phyloP scores from a whole-genome alignment of 2,888 invertebrate species.

The Diplazon laetatorius region DNA sequence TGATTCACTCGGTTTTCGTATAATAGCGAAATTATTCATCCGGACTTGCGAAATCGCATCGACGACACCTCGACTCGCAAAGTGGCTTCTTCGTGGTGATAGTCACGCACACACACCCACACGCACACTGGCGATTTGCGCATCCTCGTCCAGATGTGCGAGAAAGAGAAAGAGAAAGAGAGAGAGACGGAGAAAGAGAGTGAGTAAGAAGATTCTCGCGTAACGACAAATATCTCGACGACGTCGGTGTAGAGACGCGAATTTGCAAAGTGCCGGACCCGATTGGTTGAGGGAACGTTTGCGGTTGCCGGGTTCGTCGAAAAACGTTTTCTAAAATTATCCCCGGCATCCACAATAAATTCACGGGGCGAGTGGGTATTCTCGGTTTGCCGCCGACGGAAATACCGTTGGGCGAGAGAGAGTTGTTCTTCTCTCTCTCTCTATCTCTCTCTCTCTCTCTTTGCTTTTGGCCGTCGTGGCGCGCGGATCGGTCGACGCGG shows the following conservation, averaged over 20 bases:
- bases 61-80: background rate
- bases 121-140: too few species aligned
- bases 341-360: slow-evolving; percentile 61
- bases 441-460: slow-evolving; percentile 3
- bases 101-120: background rate
- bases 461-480: background rate
- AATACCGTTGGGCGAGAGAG: slow-evolving; percentile 56
- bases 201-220: too few species aligned
- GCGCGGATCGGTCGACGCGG: slow-evolving; percentile 1
- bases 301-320: slow-evolving; percentile 45
- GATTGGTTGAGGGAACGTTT: slow-evolving; percentile 46
- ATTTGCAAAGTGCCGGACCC: too few species aligned
- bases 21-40: slow-evolving; percentile 15
- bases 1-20: background rate
- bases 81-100: slow-evolving; percentile 16
- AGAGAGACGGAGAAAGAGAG: too few species aligned
- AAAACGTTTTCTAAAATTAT: slow-evolving; percentile 65
- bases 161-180: too few species aligned
- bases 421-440: slow-evolving; percentile 6
- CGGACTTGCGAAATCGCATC: slow-evolving; percentile 15
- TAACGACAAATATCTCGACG: slow-evolving; percentile 40
- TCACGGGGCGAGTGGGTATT: slow-evolving; percentile 65
- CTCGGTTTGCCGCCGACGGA: slow-evolving; percentile 64
- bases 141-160: slow-evolving; percentile 19
- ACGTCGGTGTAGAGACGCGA: slow-evolving; percentile 39